Evolutionary conservation across 1,140 invertebrate genomes (phyloP), one percentile per base, ranked within the genome.

Genomic region (Plutomurus gul): DNA sequence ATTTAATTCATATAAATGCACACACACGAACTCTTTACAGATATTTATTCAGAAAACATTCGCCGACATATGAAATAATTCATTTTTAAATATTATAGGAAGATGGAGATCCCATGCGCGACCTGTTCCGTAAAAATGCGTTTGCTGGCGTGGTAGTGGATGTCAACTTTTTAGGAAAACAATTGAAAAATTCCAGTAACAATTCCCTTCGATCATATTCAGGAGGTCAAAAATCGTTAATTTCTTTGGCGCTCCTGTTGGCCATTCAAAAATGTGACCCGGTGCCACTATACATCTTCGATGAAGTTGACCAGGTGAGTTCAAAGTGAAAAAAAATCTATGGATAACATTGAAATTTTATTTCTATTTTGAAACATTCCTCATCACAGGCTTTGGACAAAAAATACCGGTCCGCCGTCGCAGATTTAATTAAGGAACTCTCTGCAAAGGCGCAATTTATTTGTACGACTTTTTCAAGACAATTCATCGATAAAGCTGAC

Each of bases 181-280:
- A 33, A n/a, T 11, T 65, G 13, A n/a, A 1, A 8, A 33, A 36
- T 3, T 25, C n/a, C n/a, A n/a, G 30, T 6, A 20, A 7, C 20
- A 11, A 16, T 7, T 22, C 46, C 8, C 22, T 80, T 27, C 33
- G 16, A 16, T 88, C 90, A 81, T 84, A 90, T n/a, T 89, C 89
- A 16, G 89, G 89, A 20, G 89, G 89, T 25, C 89, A 90, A 84
- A 90, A 90, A 78, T 89, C 88, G 16, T 79, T 90, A n/a, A 88
- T 90, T n/a, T 89, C 89, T 33, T 83, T 90, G 36, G 89, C 89
- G 4, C 81, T 90, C 1, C 90, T 90, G 75, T 90, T 90, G 84
- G 88, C 89, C 77, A 90, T 90, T 76, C 89, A 90, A 86, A 89
- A 89, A 78, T 90, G 89, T 86, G 89, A 90, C 84, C 89, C 89